These are phyloP conservation scores for Pyrgilauda ruficollis DNA, from an alignment of 2,113 vertebrate species.

Conservation along the genomic window DNA sequence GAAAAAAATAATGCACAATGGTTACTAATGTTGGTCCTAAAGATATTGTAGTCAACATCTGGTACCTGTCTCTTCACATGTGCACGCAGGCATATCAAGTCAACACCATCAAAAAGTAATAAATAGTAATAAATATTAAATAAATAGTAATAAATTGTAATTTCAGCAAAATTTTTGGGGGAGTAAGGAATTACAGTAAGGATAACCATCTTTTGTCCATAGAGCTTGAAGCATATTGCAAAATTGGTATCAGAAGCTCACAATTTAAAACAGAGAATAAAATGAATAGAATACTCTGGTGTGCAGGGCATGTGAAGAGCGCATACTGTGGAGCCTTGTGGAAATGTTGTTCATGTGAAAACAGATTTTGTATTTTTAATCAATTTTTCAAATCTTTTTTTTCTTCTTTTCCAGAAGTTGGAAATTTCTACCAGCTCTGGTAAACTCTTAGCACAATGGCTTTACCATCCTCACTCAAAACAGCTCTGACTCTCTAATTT, in stretches of 20 bases:
- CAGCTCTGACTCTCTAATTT: background rate
- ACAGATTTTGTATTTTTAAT: background rate
- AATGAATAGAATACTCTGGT: background rate
- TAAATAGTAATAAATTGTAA: background rate
- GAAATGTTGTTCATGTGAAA: background rate
- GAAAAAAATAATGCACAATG: background rate
- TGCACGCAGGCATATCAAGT: background rate
- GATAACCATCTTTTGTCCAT: background rate
- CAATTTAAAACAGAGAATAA: background rate
- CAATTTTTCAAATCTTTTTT: background rate
- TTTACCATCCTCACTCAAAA: background rate
- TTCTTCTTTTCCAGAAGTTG: background rate
- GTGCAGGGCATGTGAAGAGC: background rate
- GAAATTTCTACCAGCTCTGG: background rate
- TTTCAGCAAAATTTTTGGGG: background rate
- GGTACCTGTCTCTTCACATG: background rate
- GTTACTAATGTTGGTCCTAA: background rate
- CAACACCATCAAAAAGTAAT: background rate
- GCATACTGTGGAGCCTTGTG: background rate
- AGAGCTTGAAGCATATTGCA: background rate
- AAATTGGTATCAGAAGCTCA: background rate
- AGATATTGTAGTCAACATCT: background rate
- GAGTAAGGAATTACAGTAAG: background rate
- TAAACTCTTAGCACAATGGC: background rate
- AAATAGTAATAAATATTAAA: no score